Percentiles rank a stretch among this genome's conserved stretches.
Evolutionary conservation across 2,888 invertebrate genomes (phyloP).

Genomic region (Stratiomys singularior): DNA sequence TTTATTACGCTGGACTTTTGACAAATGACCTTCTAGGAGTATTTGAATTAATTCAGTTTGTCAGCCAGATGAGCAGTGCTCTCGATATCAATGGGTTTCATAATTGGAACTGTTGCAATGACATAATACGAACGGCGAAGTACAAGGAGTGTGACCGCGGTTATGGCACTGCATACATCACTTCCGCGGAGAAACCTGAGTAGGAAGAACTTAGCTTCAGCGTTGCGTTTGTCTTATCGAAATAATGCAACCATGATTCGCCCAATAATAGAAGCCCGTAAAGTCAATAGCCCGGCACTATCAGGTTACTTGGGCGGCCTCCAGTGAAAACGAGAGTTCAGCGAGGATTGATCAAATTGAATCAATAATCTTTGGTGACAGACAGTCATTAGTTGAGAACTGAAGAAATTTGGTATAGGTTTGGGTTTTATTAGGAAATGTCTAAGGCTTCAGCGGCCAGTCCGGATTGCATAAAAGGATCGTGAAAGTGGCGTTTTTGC

Average conservation of each 20-base stretch:
- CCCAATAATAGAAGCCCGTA: slow-evolving; percentile 4
- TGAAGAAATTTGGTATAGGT: no score
- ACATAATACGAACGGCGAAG: slow-evolving; percentile 4
- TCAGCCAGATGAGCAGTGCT: slow-evolving; percentile 5
- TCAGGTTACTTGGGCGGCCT: neutral
- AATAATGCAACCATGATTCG: slow-evolving; percentile 31
- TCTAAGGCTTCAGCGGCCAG: no score
- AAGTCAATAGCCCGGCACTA: neutral
- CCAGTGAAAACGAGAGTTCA: slow-evolving; percentile 9
- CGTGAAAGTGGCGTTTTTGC: no score
- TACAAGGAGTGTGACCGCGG: neutral
- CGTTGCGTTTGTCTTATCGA: slow-evolving; percentile 13
- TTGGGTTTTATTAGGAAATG: no score
- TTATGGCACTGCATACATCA: neutral
- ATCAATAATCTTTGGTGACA: slow-evolving; percentile 6
- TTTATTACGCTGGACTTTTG: neutral
- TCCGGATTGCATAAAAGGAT: no score
- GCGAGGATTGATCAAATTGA: neutral
- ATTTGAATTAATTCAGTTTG: slow-evolving; percentile 18
- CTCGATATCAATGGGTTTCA: slow-evolving; percentile 25
- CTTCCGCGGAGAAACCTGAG: neutral
- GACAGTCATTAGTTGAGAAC: neutral
- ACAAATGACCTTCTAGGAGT: slow-evolving; percentile 9
- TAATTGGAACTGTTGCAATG: slow-evolving; percentile 5
- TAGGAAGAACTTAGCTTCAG: neutral